Base-by-base conservation (phyloP, 2,888 invertebrate genomes). In the Meta bourneti region DNA sequence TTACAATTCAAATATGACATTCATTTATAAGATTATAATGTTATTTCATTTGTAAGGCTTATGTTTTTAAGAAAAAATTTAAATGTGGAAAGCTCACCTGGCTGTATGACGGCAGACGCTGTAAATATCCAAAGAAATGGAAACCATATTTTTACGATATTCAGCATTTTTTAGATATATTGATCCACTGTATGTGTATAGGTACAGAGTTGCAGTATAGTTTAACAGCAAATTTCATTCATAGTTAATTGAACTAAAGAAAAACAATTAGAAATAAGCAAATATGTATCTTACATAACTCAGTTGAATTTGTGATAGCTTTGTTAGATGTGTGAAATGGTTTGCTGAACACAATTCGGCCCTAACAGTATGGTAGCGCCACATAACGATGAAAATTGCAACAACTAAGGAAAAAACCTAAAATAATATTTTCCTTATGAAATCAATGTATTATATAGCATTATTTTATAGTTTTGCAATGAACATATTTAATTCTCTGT, bases 381-480 rank as follows among this genome's bases (percentile, higher is more conserved):
- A 85, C 90, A 80, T 80, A 85, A 80, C 90, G 90, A 81, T 85
- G n/a, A 75, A 79, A 90, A 71, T 72, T 48, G 70, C 6, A 89
- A 83, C 86, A 79, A 87, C 20, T 7, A 16, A 6, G 6, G 16
- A 77, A n/a, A 61, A 2, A 61, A 4, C 34, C 4, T 34, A 4
- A 34, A 34, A 34, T 34, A 34, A 1, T 34, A 34, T 34, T 4
- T n/a, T 34, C 34, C 4, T 34, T 34, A 1, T 34, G 34, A 2
- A 34, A 34, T 2, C 4, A 34, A 4, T 34, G 34, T 4, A 34
- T 34, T 34, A 4, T 4, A 4, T 34, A 2, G 34, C 4, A 34
- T 34, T 4, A 34, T 34, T 34, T 34, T 34, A 34, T 34, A 4
- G 4, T 34, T 34, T 34, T 34, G 4, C 34, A 34, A 34, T 34